Conservation (phyloP, 2,113 vertebrate species). For the Rousettus leschenaultii region DNA sequence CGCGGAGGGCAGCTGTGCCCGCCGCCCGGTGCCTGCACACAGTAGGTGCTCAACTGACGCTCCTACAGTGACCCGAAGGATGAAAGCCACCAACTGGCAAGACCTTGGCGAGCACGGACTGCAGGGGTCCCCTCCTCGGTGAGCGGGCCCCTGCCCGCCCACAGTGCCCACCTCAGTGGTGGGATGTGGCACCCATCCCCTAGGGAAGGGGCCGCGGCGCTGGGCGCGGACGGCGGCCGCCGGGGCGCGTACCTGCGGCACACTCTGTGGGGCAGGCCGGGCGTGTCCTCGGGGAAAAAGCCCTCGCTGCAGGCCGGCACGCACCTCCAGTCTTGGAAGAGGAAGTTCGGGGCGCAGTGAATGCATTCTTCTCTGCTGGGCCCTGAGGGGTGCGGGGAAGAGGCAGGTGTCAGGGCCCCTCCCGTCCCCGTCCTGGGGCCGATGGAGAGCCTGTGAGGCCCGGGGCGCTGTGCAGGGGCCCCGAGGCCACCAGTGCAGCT, state of each 20-base stretch:
- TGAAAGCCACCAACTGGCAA: neutral
- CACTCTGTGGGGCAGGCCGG: conserved; percentile 86
- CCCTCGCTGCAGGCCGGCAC: conserved; percentile 85
- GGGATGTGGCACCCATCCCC: fast-evolving
- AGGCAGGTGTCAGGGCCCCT: neutral
- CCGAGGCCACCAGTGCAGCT: fast-evolving
- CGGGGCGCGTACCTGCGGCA: conserved; percentile 85
- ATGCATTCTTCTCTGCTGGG: conserved; percentile 86
- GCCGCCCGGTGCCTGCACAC: neutral
- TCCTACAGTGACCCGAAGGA: neutral
- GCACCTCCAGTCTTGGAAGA: conserved; percentile 90
- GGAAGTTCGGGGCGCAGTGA: conserved; percentile 82
- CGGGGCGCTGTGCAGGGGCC: fast-evolving
- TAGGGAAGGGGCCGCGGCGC: no score
- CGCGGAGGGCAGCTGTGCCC: no score
- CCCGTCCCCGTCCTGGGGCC: fast-evolving
- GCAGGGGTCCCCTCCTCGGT: neutral
- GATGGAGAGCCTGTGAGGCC: no score
- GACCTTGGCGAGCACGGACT: neutral
- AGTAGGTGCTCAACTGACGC: neutral
- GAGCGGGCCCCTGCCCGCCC: neutral
- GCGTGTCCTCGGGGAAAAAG: conserved; percentile 85
- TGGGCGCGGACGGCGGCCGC: neutral
- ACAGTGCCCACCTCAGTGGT: fast-evolving
- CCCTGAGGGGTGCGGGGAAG: conserved; percentile 76